Conservation (phyloP, 2,797 vertebrate species). For the Gymnothorax reevesii region DNA sequence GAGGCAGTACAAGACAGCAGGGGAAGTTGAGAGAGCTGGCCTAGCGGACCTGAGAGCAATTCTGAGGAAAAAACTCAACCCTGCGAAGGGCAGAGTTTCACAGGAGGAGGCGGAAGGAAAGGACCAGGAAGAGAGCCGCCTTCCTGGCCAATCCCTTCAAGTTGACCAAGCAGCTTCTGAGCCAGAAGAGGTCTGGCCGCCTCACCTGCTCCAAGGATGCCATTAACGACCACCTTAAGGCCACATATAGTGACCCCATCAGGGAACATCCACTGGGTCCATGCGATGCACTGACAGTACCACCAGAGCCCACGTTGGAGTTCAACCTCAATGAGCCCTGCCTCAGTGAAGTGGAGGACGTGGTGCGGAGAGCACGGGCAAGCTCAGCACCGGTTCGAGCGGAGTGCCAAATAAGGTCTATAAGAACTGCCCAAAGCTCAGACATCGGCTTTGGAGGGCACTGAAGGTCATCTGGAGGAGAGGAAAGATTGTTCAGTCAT, state of each 20-base stretch:
- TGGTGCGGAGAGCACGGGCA: background rate
- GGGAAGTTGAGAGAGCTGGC: background rate
- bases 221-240: too few relatives aligned
- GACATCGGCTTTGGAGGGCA: background rate
- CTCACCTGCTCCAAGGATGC: too few relatives aligned
- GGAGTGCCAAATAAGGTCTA: background rate
- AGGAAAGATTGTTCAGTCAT: background rate
- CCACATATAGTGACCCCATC: too few relatives aligned
- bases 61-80: too few relatives aligned
- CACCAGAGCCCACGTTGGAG: background rate
- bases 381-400: conserved; percentile 9
- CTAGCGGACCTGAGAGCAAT: background rate
- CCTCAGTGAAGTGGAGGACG: conserved; percentile 6
- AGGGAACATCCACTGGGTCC: background rate
- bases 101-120: conserved; percentile 1
- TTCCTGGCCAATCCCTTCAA: background rate
- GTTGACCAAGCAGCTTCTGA: background rate
- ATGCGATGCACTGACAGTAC: background rate
- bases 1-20: too few relatives aligned
- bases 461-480: too few relatives aligned
- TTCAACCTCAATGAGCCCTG: background rate
- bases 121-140: background rate
- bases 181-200: background rate
- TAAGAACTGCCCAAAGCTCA: background rate
- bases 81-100: background rate